Percentiles rank a stretch among this genome's conserved stretches.
Evolutionary conservation across 2,888 invertebrate species (phyloP).

Genomic region (Eudemis profundana): DNA sequence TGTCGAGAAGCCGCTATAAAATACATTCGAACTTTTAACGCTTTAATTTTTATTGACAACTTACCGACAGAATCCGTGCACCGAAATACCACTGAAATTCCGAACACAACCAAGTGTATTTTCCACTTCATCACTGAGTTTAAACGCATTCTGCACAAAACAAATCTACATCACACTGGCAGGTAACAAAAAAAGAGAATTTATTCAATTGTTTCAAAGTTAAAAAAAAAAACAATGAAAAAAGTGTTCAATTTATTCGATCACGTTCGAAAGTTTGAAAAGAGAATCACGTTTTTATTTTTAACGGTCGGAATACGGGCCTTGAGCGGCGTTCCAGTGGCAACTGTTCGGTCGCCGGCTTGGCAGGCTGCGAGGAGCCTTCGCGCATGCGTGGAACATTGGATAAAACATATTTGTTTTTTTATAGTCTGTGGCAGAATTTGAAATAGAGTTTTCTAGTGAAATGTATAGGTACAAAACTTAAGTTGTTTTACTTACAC

Average conservation of each 20-base stretch:
- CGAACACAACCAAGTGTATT: constrained; percentile 65
- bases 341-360: constrained; percentile 32
- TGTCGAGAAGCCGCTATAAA: neutral
- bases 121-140: constrained; percentile 71
- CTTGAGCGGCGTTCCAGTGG: constrained; percentile 19
- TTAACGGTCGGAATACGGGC: constrained; percentile 20
- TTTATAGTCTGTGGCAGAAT: constrained; percentile 28
- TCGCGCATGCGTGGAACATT: constrained; percentile 31
- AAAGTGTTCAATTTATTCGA: too few relatives aligned
- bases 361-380: constrained; percentile 27
- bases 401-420: constrained; percentile 26
- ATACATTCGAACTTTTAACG: too few relatives aligned
- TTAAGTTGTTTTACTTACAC: too few relatives aligned
- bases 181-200: neutral
- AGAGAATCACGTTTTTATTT: constrained; percentile 19
- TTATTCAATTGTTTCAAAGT: too few relatives aligned
- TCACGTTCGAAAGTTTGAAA: constrained; percentile 32
- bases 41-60: constrained; percentile 44
- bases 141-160: constrained; percentile 55
- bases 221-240: too few relatives aligned
- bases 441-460: constrained; percentile 16
- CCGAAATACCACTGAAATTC: constrained; percentile 78
- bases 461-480: neutral
- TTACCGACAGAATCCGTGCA: constrained; percentile 79
- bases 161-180: constrained; percentile 21